Base-by-base conservation (phyloP, 2,888 invertebrate genomes). In the Coenonympha glycerion region DNA sequence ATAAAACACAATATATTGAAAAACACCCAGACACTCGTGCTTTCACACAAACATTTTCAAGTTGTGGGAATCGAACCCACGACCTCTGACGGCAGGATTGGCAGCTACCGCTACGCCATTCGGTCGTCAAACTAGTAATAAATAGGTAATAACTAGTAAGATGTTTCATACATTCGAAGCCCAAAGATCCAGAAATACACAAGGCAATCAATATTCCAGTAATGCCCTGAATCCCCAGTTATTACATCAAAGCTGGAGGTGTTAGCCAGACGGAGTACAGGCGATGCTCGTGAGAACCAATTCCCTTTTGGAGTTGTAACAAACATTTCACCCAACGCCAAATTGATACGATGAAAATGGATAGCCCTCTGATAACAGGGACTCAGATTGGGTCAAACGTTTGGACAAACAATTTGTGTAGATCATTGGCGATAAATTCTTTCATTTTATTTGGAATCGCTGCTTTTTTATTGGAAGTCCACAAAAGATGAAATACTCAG, bases 321-420 rank as follows among this genome's bases (percentile, higher is more conserved):
- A 28, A 47, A 55, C 51, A 49, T 26, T 30, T 40, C 36, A 46
- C 50, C 30, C 46, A 31, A 15, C 40, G 26, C 21, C 36, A 44
- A 54, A 47, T 53, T 40, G 51, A 21, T 52, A 49, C 44, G 52
- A 56, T 53, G 53, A 56, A 45, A 56, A 56, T 39, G 36, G 33
- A 53, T 56, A 22, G 51, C 51, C 16, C 21, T 44, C 28, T 44
- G 30, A 36, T 42, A 42, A 42, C 42, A 28, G 21, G 28, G 19
- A 28, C 2, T 2, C 33, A 21, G 28, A 34, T 49, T 36, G 37
- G 44, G 22, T 22, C 37, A 31, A 44, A 37, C 11, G 13, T 37
- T 44, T 16, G 44, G 21, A n/a, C 26, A 22, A 49, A 49, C 13
- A 30, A 11, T 44, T 45, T 24, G n/a, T 22, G 15, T 33, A 19